These are phyloP conservation scores for Arnoldichthys spilopterus DNA, from an alignment of 2,797 vertebrate genomes.

Conservation along the genomic window DNA sequence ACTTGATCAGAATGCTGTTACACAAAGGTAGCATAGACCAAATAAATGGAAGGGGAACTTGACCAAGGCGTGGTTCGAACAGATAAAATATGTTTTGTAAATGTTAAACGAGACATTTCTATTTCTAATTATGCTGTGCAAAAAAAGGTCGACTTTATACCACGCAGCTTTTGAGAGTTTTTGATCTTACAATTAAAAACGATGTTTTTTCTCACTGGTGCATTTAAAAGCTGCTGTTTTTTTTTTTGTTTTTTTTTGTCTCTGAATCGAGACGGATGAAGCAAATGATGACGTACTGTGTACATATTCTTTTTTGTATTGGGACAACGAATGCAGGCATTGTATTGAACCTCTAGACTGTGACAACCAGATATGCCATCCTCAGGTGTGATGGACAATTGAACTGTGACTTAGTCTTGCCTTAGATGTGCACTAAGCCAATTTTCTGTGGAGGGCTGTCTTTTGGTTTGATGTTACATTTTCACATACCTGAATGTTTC, in stretches of 20 bases:
- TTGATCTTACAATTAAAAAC: conserved; percentile 36
- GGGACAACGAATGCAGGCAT: conserved; percentile 48
- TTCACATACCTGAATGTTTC: conserved; percentile 33
- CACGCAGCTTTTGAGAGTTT: conserved; percentile 31
- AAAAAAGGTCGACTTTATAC: conserved; percentile 29
- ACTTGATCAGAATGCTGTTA: conserved; percentile 57
- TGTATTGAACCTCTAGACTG: conserved; percentile 67
- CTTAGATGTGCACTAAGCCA: conserved; percentile 18
- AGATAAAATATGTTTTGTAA: conserved; percentile 49
- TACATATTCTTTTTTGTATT: conserved; percentile 34
- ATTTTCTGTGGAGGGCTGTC: conserved; percentile 32
- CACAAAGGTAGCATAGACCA: conserved; percentile 48
- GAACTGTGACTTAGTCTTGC: conserved; percentile 42
- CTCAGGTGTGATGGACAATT: conserved; percentile 65
- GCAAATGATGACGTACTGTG: conserved; percentile 44
- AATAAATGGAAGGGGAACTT: conserved; percentile 40
- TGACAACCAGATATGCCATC: conserved; percentile 61
- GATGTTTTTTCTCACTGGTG: conserved; percentile 29
- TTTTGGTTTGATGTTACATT: conserved; percentile 35
- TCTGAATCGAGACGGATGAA: conserved; percentile 14
- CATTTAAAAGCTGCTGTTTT: conserved; percentile 48
- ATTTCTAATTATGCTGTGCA: conserved; percentile 23
- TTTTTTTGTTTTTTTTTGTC: not conserved
- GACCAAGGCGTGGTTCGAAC: conserved; percentile 35
- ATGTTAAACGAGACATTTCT: conserved; percentile 49